Conservation (phyloP, 2,797 vertebrate species). For the Scolopax bukidnonensis region DNA sequence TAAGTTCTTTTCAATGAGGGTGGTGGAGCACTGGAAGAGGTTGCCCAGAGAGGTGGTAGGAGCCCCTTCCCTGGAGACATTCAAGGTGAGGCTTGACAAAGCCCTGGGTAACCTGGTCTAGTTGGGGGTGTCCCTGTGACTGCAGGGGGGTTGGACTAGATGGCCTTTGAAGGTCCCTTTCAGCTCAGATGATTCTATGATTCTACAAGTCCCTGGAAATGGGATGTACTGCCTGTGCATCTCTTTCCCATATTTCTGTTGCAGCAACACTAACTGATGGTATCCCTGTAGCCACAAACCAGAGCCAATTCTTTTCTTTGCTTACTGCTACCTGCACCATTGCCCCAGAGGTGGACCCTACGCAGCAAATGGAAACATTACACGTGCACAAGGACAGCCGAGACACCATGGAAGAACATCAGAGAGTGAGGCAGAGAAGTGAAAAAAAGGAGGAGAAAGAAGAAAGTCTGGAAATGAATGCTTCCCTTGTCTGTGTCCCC, state of each 20-base stretch:
- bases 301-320: neutral
- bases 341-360: neutral
- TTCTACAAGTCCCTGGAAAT: neutral
- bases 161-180: too few relatives aligned
- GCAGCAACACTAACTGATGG: neutral
- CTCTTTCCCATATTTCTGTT: neutral
- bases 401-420: neutral
- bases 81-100: too few relatives aligned
- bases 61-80: too few relatives aligned
- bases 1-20: too few relatives aligned
- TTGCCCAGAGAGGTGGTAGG: too few relatives aligned
- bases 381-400: fast-evolving
- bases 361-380: neutral
- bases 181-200: too few relatives aligned
- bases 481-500: constrained; percentile 36
- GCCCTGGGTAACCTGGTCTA: too few relatives aligned
- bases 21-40: too few relatives aligned
- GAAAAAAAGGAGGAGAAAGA: neutral
- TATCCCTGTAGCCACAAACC: neutral
- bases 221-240: fast-evolving
- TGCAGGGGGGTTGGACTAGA: too few relatives aligned
- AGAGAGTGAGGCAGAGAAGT: neutral
- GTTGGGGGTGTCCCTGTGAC: too few relatives aligned
- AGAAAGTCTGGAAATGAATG: constrained; percentile 17
- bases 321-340: neutral